These are phyloP conservation scores for Paracentrotus lividus DNA, from an alignment of 53 echinoderm and acorn worm genomes.

Conservation along the genomic window DNA sequence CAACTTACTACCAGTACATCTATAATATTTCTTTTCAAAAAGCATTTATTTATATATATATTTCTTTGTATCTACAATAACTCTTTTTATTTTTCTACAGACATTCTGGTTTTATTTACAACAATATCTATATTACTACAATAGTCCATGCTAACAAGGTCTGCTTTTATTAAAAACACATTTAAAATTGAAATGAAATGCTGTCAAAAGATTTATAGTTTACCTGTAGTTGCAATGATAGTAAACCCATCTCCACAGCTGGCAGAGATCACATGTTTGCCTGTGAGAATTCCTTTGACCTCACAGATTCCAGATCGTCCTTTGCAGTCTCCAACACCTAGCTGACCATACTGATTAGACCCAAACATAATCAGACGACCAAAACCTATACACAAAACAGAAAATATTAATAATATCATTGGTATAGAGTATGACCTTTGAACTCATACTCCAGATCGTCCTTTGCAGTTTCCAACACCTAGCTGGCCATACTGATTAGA, in stretches of 20 bases:
- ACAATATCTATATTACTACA: too few relatives aligned
- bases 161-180: too few relatives aligned
- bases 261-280: conserved; percentile 81
- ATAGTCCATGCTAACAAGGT: too few relatives aligned
- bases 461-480: conserved; percentile 93
- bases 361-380: conserved; percentile 96
- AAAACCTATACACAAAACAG: conserved; percentile 62
- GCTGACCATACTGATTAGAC: conserved; percentile 92
- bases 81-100: too few relatives aligned
- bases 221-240: conserved; percentile 96
- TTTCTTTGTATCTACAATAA: too few relatives aligned
- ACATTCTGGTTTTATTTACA: too few relatives aligned
- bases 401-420: neutral
- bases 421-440: neutral
- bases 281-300: conserved; percentile 84
- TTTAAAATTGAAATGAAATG: too few relatives aligned
- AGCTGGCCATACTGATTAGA: conserved; percentile 95
- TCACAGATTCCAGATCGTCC: conserved; percentile 88
- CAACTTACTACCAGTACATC: too few relatives aligned
- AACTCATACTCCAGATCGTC: conserved; percentile 89
- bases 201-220: neutral
- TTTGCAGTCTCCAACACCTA: conserved; percentile 95
- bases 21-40: too few relatives aligned
- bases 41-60: too few relatives aligned
- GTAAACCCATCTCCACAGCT: conserved; percentile 97